phyloP scores from a whole-genome alignment of 2,113 vertebrate species.

The Tachuris rubrigastra region DNA sequence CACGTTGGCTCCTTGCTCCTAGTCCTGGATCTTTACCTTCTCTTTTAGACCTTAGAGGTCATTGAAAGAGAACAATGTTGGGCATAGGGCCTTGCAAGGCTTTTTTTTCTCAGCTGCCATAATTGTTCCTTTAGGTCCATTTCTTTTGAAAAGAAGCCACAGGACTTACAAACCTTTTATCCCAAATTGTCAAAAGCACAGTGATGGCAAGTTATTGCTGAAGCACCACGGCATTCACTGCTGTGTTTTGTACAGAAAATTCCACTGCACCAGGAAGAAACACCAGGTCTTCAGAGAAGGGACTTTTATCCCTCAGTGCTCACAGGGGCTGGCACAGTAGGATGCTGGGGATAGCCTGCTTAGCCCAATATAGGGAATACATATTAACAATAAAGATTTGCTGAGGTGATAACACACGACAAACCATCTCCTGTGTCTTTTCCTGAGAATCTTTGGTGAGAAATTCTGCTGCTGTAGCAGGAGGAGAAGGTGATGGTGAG shows the following conservation, averaged over 20 bases:
- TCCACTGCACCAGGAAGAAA: neutral
- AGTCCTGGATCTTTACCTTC: neutral
- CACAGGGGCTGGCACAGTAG: neutral
- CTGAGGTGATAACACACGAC: neutral
- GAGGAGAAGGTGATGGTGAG: neutral
- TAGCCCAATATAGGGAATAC: neutral
- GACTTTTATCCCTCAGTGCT: neutral
- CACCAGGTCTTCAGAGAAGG: neutral
- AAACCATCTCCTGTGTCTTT: neutral
- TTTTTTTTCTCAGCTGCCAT: neutral
- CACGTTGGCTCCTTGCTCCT: constrained; percentile 24
- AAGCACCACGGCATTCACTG: neutral
- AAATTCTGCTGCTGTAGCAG: neutral
- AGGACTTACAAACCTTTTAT: constrained; percentile 10
- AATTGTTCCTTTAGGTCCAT: neutral
- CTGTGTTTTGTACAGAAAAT: neutral
- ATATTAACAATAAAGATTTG: neutral
- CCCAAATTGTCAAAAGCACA: neutral
- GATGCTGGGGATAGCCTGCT: neutral
- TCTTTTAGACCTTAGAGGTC: neutral
- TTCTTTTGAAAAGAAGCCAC: neutral
- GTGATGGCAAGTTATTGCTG: neutral
- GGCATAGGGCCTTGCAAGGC: neutral
- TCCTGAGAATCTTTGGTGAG: neutral
- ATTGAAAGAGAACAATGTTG: neutral